A percentile compares a stretch with the other conserved stretches of the same genome.
Conservation (phyloP, 2,888 invertebrate species). For the Patella pellucida region DNA sequence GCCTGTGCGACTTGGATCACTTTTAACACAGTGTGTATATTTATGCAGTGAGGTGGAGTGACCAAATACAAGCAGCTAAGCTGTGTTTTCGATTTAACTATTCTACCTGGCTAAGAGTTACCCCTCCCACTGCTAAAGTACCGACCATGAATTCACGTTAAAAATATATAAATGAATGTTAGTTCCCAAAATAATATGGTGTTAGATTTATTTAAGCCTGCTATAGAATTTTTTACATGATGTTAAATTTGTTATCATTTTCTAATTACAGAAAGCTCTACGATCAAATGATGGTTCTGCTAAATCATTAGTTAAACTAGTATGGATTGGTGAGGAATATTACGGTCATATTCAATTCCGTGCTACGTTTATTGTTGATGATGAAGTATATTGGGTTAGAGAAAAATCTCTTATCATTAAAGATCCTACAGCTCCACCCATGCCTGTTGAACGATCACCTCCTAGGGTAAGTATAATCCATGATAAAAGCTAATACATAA, state of each 20-base stretch:
- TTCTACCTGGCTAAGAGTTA: no score
- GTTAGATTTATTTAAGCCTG: no score
- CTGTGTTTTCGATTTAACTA: no score
- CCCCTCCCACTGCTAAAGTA: no score
- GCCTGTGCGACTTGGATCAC: no score
- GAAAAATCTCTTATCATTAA: constrained; percentile 58
- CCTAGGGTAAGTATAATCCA: constrained; percentile 40
- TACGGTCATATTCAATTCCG: constrained; percentile 59
- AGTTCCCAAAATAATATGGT: no score
- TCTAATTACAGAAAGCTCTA: constrained; percentile 42
- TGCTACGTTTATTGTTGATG: constrained; percentile 56
- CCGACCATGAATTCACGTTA: no score
- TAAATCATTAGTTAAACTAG: constrained; percentile 46
- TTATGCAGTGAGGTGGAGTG: no score
- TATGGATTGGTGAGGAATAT: constrained; percentile 50
- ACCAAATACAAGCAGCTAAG: no score
- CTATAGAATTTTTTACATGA: not conserved
- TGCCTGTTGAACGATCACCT: constrained; percentile 38
- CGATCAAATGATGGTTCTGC: constrained; percentile 38
- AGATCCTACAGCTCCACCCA: constrained; percentile 46
- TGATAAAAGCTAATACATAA: not conserved
- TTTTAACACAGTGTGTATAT: no score
- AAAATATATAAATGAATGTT: no score
- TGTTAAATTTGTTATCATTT: not conserved
- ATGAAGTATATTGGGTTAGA: constrained; percentile 59